Percentiles rank a stretch among this genome's conserved stretches.
These are phyloP conservation scores for Caenorhabditis becei DNA, from an alignment of 2,888 invertebrate species.

Conservation along the genomic window DNA sequence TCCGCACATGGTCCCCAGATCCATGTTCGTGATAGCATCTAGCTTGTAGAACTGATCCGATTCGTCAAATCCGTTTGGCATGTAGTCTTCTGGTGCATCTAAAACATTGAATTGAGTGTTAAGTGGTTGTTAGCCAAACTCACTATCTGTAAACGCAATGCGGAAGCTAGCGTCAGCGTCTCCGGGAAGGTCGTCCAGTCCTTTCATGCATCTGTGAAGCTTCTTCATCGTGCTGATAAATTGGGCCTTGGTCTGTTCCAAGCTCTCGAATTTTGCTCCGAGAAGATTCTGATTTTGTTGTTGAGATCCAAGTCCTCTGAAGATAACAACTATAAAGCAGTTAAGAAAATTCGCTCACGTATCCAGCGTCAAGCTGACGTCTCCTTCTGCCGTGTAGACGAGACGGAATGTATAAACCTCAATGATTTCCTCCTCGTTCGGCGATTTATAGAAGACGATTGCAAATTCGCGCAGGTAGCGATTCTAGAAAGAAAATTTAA, in stretches of 20 bases:
- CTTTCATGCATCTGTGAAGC: constrained; percentile 30
- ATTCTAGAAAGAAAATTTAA: no score
- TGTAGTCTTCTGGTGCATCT: constrained; percentile 46
- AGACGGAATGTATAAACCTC: constrained; percentile 47
- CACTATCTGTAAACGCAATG: constrained; percentile 36
- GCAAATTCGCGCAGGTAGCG: constrained; percentile 45
- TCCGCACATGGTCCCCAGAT: constrained; percentile 36
- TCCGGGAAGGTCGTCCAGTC: constrained; percentile 25
- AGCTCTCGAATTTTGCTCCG: constrained; percentile 16
- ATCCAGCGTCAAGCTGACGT: constrained; percentile 22
- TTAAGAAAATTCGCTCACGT: constrained; percentile 15
- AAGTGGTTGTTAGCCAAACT: not conserved
- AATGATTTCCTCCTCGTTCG: constrained; percentile 43
- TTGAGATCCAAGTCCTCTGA: constrained; percentile 14
- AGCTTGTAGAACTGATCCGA: constrained; percentile 22
- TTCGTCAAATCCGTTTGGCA: constrained; percentile 27
- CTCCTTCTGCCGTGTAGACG: constrained; percentile 27
- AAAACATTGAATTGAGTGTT: not conserved
- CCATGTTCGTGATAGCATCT: not conserved
- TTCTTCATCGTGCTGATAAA: constrained; percentile 29
- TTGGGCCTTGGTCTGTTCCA: not conserved
- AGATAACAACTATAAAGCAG: not conserved
- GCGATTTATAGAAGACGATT: constrained; percentile 40
- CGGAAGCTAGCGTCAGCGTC: constrained; percentile 47
- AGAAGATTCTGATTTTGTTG: constrained; percentile 22